Evolutionary conservation across 2,797 vertebrate species (phyloP).

Genomic region (Pangasius krempfi): DNA sequence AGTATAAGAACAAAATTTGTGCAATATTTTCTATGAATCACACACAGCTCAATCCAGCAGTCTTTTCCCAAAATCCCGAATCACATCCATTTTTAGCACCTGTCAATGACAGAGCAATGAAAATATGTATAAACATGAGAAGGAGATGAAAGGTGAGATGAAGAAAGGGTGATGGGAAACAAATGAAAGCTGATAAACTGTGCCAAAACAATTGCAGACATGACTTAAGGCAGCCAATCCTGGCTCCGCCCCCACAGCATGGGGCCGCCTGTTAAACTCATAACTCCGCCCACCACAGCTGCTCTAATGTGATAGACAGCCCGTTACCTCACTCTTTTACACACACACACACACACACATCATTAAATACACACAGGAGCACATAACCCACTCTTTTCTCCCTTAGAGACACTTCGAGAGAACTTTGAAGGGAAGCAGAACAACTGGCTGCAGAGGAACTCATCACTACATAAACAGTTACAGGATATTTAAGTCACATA

Average conservation of each 20-base stretch:
- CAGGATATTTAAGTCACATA: slow-evolving; percentile 9
- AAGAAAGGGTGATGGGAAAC: slow-evolving; percentile 27
- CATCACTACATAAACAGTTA: background rate
- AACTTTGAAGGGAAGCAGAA: slow-evolving; percentile 7
- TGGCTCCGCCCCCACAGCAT: slow-evolving; percentile 75
- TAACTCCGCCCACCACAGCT: slow-evolving; percentile 61
- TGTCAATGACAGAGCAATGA: slow-evolving; percentile 41
- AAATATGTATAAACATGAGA: slow-evolving; percentile 43
- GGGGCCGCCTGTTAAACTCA: slow-evolving; percentile 68
- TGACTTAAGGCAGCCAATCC: slow-evolving; percentile 58
- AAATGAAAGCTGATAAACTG: slow-evolving; percentile 31
- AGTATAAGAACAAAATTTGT: slow-evolving; percentile 23
- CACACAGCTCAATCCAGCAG: slow-evolving; percentile 26
- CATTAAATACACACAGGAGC: slow-evolving; percentile 47
- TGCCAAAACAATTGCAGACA: slow-evolving; percentile 47
- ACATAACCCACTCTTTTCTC: slow-evolving; percentile 43
- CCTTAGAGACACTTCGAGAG: slow-evolving; percentile 22
- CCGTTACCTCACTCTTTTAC: slow-evolving; percentile 43
- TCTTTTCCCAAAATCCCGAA: slow-evolving; percentile 38
- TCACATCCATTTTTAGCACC: slow-evolving; percentile 29
- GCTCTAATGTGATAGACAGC: slow-evolving; percentile 47
- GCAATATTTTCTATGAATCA: slow-evolving; percentile 20
- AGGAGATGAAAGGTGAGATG: background rate
- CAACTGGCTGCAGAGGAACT: background rate
- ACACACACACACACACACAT: slow-evolving; percentile 37